These are phyloP conservation scores for Eupithecia dodoneata DNA, from an alignment of 2,888 invertebrate species.

Conservation along the genomic window DNA sequence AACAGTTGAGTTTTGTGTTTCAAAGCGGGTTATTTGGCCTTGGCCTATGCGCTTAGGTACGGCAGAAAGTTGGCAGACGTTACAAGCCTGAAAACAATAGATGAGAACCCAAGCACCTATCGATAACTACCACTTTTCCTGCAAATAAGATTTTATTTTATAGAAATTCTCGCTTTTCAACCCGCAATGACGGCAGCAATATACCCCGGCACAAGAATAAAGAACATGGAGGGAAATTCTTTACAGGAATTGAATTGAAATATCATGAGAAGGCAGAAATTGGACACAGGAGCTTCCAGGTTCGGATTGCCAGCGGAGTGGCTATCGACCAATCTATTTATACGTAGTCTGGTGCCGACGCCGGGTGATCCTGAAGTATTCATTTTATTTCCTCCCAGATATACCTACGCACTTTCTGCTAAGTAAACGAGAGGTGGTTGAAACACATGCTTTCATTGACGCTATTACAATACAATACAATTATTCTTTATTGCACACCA, in stretches of 20 bases:
- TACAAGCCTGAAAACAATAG: slow-evolving; percentile 5
- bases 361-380: slow-evolving; percentile 21
- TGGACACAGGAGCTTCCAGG: slow-evolving; percentile 32
- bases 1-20: slow-evolving; percentile 11
- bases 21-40: slow-evolving; percentile 15
- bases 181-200: not conserved
- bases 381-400: slow-evolving; percentile 26
- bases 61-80: slow-evolving; percentile 17
- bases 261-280: slow-evolving; percentile 27
- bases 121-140: not conserved
- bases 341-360: slow-evolving; percentile 41
- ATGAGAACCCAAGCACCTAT: too few species aligned
- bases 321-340: slow-evolving; percentile 66
- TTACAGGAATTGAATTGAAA: slow-evolving; percentile 21
- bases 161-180: not conserved
- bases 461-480: too few species aligned
- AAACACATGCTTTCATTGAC: not conserved
- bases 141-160: not conserved
- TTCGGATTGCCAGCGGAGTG: slow-evolving; percentile 36
- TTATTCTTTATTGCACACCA: too few species aligned
- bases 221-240: not conserved
- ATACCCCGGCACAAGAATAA: not conserved
- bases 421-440: not conserved
- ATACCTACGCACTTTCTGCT: slow-evolving; percentile 20
- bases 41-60: slow-evolving; percentile 18